These are phyloP conservation scores for Euplexia lucipara DNA, from an alignment of 2,888 invertebrate genomes.

Conservation along the genomic window DNA sequence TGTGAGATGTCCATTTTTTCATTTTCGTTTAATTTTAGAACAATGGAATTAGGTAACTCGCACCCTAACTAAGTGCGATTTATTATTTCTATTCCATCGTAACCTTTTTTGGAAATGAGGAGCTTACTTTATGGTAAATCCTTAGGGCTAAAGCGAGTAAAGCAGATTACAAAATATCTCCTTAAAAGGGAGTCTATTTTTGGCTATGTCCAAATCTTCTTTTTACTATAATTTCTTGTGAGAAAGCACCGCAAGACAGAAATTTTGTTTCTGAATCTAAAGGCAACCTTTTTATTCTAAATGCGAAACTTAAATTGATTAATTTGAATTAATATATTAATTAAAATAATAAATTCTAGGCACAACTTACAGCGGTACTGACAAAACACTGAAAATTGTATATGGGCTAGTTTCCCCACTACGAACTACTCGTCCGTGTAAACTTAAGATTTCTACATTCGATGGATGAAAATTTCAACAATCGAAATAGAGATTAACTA, in stretches of 20 bases:
- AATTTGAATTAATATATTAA: background rate
- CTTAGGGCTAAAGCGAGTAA: slow-evolving; percentile 22
- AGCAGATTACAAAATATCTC: slow-evolving; percentile 50
- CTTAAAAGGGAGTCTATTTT: slow-evolving; percentile 23
- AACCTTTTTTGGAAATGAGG: background rate
- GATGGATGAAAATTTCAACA: too few relatives aligned
- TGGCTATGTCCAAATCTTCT: slow-evolving; percentile 15
- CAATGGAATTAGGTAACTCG: too few relatives aligned
- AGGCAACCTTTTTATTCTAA: slow-evolving; percentile 3
- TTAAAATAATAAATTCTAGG: slow-evolving; percentile 6
- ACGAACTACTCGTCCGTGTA: background rate
- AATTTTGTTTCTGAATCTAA: slow-evolving; percentile 20
- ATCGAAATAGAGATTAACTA: background rate
- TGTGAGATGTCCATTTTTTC: too few relatives aligned
- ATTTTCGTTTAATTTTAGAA: too few relatives aligned
- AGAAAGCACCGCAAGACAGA: slow-evolving; percentile 23
- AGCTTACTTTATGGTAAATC: slow-evolving; percentile 29
- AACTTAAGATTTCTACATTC: background rate
- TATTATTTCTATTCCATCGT: background rate
- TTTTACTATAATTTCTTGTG: slow-evolving; percentile 6
- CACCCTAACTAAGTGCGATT: background rate
- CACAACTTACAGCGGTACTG: background rate
- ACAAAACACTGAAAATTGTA: background rate
- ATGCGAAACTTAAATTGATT: background rate
- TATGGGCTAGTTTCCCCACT: background rate